Evolutionary conservation across 2,888 invertebrate genomes (phyloP).

Genomic region (Scaptomyza parva): DNA sequence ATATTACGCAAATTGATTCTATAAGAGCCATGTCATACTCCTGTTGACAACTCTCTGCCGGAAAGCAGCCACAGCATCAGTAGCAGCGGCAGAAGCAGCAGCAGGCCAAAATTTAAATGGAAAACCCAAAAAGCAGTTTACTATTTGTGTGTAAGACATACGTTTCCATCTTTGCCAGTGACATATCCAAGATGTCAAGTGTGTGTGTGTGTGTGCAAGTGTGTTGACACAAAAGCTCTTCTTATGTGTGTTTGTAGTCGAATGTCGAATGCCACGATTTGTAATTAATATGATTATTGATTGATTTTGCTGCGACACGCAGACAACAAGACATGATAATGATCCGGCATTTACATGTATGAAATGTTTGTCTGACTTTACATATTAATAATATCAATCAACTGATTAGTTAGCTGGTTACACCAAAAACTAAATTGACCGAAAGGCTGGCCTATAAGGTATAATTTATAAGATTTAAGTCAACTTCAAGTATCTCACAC

Average conservation of each 20-base stretch:
- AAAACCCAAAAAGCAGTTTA: slow-evolving; percentile 29
- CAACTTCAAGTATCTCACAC: too few species aligned
- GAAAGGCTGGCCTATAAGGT: background rate
- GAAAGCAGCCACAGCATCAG: background rate
- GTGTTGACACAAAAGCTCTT: slow-evolving; percentile 52
- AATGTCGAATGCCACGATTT: slow-evolving; percentile 29
- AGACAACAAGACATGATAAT: slow-evolving; percentile 31
- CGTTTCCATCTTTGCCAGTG: slow-evolving; percentile 21
- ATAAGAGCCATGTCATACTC: slow-evolving; percentile 54
- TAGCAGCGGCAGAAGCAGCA: slow-evolving; percentile 20
- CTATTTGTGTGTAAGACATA: slow-evolving; percentile 13
- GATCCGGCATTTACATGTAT: slow-evolving; percentile 34
- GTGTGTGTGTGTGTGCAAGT: background rate
- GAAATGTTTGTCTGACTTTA: slow-evolving; percentile 13
- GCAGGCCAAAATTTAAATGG: slow-evolving; percentile 17
- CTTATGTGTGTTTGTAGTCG: slow-evolving; percentile 23
- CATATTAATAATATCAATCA: slow-evolving; percentile 67
- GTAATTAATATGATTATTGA: slow-evolving; percentile 72
- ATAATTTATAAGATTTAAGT: too few species aligned
- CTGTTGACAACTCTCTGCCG: slow-evolving; percentile 45
- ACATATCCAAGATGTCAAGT: slow-evolving; percentile 39
- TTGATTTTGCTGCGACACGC: slow-evolving; percentile 46
- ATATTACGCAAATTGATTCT: slow-evolving; percentile 67
- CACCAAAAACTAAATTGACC: slow-evolving; percentile 2
- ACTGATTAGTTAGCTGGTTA: slow-evolving; percentile 60